Percentiles rank a stretch among this genome's conserved stretches.
phyloP scores from a whole-genome alignment of 2,113 vertebrate species.

The Podarcis cretensis region DNA sequence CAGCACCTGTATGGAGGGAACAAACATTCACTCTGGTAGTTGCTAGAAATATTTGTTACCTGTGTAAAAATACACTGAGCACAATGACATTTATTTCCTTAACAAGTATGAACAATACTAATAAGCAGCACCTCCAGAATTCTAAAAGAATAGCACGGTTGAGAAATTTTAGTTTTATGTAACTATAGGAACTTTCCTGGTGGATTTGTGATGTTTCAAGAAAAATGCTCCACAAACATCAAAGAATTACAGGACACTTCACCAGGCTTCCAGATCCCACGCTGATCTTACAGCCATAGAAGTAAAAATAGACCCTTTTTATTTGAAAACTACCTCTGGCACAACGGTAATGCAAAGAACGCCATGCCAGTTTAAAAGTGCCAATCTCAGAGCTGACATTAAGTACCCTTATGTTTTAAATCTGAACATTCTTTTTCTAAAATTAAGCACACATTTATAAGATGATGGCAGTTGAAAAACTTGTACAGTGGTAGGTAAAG shows the following conservation, averaged over 20 bases:
- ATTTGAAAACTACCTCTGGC: neutral
- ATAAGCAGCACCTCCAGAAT: neutral
- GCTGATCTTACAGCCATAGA: conserved; percentile 3
- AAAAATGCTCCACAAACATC: no score
- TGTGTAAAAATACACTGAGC: neutral
- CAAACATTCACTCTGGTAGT: neutral
- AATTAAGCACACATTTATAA: neutral
- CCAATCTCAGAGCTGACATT: neutral
- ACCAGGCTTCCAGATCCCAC: neutral
- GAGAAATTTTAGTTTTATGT: neutral
- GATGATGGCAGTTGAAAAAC: neutral
- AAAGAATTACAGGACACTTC: no score
- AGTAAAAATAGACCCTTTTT: neutral
- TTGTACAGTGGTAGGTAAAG: no score
- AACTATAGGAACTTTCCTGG: neutral
- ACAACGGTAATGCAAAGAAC: neutral
- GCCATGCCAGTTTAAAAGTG: neutral
- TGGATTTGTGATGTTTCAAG: neutral
- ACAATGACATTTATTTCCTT: neutral
- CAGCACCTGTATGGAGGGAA: neutral
- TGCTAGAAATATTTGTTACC: neutral
- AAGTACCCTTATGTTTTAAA: neutral
- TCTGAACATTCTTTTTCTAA: neutral
- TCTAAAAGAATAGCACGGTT: neutral
- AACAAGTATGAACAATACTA: neutral